Conservation (phyloP, 2,888 invertebrate species). For the Oscheius sp. region DNA sequence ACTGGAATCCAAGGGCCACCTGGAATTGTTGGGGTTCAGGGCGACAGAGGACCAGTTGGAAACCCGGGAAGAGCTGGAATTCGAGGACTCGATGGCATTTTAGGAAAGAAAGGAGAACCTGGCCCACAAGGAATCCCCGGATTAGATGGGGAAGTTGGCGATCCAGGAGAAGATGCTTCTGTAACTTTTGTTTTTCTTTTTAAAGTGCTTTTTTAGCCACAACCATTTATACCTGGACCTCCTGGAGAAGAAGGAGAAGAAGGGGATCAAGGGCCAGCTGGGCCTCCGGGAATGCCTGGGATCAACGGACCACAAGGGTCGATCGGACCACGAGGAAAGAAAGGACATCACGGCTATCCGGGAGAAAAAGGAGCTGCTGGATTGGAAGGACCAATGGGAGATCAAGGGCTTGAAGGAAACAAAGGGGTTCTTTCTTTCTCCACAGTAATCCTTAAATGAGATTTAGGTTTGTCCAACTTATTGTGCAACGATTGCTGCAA, state of each 20-base stretch:
- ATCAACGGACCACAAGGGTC: slow-evolving; percentile 59
- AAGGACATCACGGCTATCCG: slow-evolving; percentile 56
- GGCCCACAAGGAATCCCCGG: slow-evolving; percentile 57
- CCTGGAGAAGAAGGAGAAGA: slow-evolving; percentile 52
- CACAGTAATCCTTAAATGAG: background rate
- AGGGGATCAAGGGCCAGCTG: slow-evolving; percentile 56
- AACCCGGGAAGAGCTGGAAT: slow-evolving; percentile 49
- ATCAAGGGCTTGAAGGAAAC: slow-evolving; percentile 56
- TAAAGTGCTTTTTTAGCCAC: too few species aligned
- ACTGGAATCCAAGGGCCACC: slow-evolving; percentile 59
- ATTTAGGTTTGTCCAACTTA: slow-evolving; percentile 66
- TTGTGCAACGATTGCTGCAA: too few species aligned
- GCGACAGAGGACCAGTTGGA: slow-evolving; percentile 59
- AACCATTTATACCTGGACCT: slow-evolving; percentile 66
- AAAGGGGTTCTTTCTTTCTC: slow-evolving; percentile 49
- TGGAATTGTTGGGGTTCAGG: slow-evolving; percentile 50
- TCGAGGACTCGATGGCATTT: slow-evolving; percentile 39
- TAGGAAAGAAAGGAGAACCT: slow-evolving; percentile 46
- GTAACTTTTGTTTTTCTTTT: too few species aligned
- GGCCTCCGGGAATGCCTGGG: slow-evolving; percentile 61
- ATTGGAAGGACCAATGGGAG: slow-evolving; percentile 58
- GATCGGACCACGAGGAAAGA: slow-evolving; percentile 58
- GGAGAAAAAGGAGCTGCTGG: slow-evolving; percentile 55
- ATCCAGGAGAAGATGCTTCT: slow-evolving; percentile 62
- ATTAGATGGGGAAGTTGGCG: slow-evolving; percentile 63